A percentile compares a stretch with the other conserved stretches of the same genome.
phyloP scores from a whole-genome alignment of 2,113 vertebrate species.

The Kryptolebias marmoratus region DNA sequence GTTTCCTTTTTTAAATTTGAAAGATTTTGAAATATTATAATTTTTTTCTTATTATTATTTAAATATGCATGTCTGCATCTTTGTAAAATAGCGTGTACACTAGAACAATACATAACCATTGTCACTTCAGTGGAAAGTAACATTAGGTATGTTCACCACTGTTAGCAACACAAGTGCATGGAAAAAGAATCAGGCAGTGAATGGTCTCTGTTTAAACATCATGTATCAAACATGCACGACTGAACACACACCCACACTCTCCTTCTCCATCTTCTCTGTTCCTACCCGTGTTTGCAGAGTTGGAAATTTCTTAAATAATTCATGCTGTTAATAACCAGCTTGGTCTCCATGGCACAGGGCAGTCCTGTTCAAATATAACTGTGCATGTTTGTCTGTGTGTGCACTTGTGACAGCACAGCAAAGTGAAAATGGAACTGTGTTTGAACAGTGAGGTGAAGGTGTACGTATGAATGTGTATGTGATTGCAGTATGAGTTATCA shows the following conservation, averaged over 20 bases:
- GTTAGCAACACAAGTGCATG: slow-evolving; percentile 50
- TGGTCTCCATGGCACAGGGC: slow-evolving; percentile 65
- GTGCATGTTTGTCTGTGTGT: slow-evolving; percentile 34
- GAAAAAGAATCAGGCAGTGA: slow-evolving; percentile 58
- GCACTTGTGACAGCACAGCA: slow-evolving; percentile 33
- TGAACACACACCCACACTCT: neutral
- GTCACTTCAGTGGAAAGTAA: slow-evolving; percentile 42
- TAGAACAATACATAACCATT: neutral
- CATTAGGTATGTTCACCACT: slow-evolving; percentile 61
- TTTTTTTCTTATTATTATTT: too few species aligned
- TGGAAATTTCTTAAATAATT: slow-evolving; percentile 83
- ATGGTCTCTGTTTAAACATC: slow-evolving; percentile 54
- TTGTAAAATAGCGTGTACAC: too few species aligned
- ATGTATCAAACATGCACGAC: slow-evolving; percentile 44
- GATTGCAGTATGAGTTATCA: slow-evolving; percentile 78
- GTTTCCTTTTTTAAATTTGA: too few species aligned
- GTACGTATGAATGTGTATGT: slow-evolving; percentile 72
- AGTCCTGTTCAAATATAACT: slow-evolving; percentile 75
- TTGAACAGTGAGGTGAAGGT: slow-evolving; percentile 74
- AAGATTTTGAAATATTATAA: too few species aligned
- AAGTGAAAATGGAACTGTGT: slow-evolving; percentile 64
- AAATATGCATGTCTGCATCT: too few species aligned
- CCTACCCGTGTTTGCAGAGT: slow-evolving; percentile 72
- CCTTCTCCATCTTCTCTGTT: slow-evolving; percentile 28
- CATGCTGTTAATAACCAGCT: slow-evolving; percentile 81